phyloP scores from a whole-genome alignment of 2,888 invertebrate species.

The Gisinianus flammeolus region DNA sequence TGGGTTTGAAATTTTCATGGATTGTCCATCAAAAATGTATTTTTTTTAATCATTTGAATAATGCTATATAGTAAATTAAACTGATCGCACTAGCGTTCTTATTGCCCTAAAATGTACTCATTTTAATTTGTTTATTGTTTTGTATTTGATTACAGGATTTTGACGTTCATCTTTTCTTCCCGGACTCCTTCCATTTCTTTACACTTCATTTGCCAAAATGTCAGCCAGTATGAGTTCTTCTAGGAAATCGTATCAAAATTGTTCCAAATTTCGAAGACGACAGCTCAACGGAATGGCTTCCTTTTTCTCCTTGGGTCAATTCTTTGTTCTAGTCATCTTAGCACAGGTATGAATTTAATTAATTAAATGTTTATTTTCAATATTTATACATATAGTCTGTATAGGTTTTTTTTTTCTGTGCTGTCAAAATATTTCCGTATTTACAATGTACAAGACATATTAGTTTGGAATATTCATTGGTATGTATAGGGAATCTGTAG shows the following conservation, averaged over 20 bases:
- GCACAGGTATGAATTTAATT: conserved; percentile 48
- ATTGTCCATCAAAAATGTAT: too few species aligned
- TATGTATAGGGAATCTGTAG: too few species aligned
- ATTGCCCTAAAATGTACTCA: too few species aligned
- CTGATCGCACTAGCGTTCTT: too few species aligned
- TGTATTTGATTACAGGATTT: conserved; percentile 22
- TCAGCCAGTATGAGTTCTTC: conserved; percentile 28
- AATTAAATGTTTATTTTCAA: background rate
- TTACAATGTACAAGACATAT: too few species aligned
- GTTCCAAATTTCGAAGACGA: conserved; percentile 30
- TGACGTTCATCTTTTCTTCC: conserved; percentile 23
- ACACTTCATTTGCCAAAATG: conserved; percentile 38
- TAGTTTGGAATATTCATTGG: too few species aligned
- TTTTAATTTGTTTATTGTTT: conserved; percentile 8
- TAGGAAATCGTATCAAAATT: conserved; percentile 24
- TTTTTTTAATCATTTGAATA: too few species aligned
- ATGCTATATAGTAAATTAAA: too few species aligned
- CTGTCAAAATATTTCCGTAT: too few species aligned
- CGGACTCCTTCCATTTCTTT: conserved; percentile 30
- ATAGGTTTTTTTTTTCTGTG: too few species aligned
- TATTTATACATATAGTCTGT: background rate
- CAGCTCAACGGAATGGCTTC: conserved; percentile 16
- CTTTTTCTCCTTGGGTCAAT: conserved; percentile 21
- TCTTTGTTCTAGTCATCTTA: conserved; percentile 55
- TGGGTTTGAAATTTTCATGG: too few species aligned